phyloP scores from a whole-genome alignment of 2,797 vertebrate species.

The Rousettus madagascariensis region DNA sequence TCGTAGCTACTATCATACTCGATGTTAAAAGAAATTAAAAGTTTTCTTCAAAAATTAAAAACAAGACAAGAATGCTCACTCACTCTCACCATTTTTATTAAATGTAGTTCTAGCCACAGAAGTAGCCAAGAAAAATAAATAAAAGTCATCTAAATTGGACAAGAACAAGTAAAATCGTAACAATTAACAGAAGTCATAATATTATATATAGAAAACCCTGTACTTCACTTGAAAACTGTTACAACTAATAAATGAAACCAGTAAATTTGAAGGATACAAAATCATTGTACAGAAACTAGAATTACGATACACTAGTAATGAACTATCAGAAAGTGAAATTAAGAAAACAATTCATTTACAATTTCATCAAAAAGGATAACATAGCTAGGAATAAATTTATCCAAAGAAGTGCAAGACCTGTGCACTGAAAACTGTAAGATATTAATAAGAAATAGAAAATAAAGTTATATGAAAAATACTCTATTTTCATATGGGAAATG shows the following conservation, averaged over 20 bases:
- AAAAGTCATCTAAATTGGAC: not conserved
- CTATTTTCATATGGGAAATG: not conserved
- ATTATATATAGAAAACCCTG: not conserved
- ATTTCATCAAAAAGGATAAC: not conserved
- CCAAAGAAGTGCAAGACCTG: not conserved
- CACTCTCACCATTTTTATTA: too few relatives aligned
- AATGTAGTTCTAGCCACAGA: not conserved
- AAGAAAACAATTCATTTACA: not conserved
- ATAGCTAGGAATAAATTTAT: not conserved
- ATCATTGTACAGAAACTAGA: not conserved
- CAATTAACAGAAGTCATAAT: not conserved
- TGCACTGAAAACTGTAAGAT: not conserved
- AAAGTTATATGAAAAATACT: not conserved
- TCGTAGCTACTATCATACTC: too few relatives aligned
- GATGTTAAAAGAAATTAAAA: too few relatives aligned
- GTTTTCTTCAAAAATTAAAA: too few relatives aligned
- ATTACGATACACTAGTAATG: not conserved
- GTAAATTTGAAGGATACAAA: not conserved
- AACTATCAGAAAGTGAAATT: not conserved
- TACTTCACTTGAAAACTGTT: not conserved
- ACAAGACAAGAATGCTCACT: too few relatives aligned
- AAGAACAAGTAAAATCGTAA: not conserved
- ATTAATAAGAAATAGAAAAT: not conserved
- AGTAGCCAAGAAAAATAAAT: not conserved
- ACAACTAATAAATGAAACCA: not conserved